Evolutionary conservation across 2,113 vertebrate species (phyloP), one percentile per base, ranked within the genome.

Genomic region (Psettodes erumei): DNA sequence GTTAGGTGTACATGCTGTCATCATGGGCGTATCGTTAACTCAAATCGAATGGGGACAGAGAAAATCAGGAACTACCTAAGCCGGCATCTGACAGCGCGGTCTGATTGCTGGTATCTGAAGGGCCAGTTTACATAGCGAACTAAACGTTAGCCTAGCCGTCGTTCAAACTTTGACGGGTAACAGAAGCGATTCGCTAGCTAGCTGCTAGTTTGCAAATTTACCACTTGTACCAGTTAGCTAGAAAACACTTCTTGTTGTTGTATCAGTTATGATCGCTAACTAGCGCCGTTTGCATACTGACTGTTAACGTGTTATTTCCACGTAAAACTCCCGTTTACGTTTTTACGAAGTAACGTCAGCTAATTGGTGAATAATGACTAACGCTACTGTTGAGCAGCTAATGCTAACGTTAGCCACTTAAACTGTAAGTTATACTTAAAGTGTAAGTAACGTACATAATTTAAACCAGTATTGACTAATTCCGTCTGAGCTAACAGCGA

Each of bases 121-220:
- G 58, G 68, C 58, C 77, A 80, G 64, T 77, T 42, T 56, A 74
- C 55, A 73, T 1, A 33, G 82, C 79, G 77, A 86, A 85, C 85
- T 43, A 76, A 83, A 82, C 72, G 78, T 64, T 82, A 86, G 81
- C 89, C n/a, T 67, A 83, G 88, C 90, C 82, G 75, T 42, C 68
- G 75, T 86, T 74, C 77, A 90, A 91, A 92, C 86, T 92, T 92
- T 91, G 88, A 91, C 79, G 82, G 74, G 70, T 43, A 83, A 42
- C 51, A 60, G 67, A 40, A 55, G 60, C 35, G 21, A 71, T 58
- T 75, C 23, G 70, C 47, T 72, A 86, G 77, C 79, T 75, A 65
- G 64, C 51, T 51, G 62, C 75, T 76, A 56, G 74, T 50, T 75
- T 64, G 19, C 12, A 55, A 38, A n/a, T n/a, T 21, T 47, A 47